Evolutionary conservation across 2,888 invertebrate genomes (phyloP).

Genomic region (Clitarchus hookeri): DNA sequence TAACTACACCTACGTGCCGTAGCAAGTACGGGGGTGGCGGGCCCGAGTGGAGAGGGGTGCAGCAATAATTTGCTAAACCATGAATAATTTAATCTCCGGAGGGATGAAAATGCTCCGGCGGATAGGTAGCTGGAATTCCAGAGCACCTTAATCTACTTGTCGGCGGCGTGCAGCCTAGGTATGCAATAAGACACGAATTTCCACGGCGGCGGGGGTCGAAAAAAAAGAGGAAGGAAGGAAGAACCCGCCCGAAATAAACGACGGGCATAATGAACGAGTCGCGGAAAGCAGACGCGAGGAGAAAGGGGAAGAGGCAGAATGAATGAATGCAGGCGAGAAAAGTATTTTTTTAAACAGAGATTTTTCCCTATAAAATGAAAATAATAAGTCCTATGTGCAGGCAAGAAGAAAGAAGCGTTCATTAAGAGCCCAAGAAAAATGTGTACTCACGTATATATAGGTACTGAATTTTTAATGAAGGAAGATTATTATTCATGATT

Average conservation of each 20-base stretch:
- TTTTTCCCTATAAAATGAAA: background rate
- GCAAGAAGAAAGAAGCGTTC: too few species aligned
- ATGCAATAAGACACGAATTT: constrained; percentile 14
- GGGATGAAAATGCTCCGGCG: background rate
- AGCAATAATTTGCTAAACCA: background rate
- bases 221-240: background rate
- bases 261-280: background rate
- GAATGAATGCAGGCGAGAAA: background rate
- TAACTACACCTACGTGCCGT: background rate
- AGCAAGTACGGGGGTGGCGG: background rate
- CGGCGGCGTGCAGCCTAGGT: background rate
- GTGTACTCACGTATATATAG: too few species aligned
- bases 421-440: too few species aligned
- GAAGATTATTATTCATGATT: background rate
- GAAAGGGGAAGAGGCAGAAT: background rate
- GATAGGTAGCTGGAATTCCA: background rate
- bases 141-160: constrained; percentile 7
- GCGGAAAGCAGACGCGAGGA: background rate
- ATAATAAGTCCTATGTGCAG: too few species aligned
- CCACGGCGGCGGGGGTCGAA: background rate
- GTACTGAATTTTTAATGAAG: background rate
- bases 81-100: background rate
- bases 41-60: background rate
- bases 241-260: background rate
- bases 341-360: background rate